Evolutionary conservation across 2,797 vertebrate species (phyloP), one percentile per base, ranked within the genome.

Genomic region (Enteromius fasciolatus): DNA sequence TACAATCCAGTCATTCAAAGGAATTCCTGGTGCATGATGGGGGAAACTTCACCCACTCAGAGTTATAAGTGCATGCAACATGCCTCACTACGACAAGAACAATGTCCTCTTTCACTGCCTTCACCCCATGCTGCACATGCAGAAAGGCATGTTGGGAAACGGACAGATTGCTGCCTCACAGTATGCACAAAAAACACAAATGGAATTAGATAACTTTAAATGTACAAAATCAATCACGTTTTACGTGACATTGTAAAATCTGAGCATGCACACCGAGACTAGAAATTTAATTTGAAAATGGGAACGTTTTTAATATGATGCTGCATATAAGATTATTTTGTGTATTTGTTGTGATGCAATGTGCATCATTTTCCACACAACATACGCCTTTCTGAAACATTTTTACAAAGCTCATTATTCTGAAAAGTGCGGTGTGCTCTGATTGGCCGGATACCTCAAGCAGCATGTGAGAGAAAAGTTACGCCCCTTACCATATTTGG

Each of bases 21-120:
- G 92, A 91, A 93, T 94, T 94, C 91, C 92, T 90, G 86, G 66
- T 81, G 87, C 87, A 90, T 92, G 92, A 93, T 90, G 90, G 90
- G 88, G 91, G 92, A 92, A 80, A 88, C 91, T 91, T 93, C 91
- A 91, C 94, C 93, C 92, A 93, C 92, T 93, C 88, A 54, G 91
- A 92, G 91, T 93, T 91, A 91, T 91, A 93, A 93, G 92, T 92
- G 89, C 91, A 92, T 91, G 90, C 91, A 91, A 91, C 92, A 93
- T 93, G 93, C 92, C 92, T 91, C 80, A 79, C 88, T 90, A 89
- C 87, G 88, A 92, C 46, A 15, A 78, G 90, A 95, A 98, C 97
- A 98, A 98, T 96, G 93, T 93, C 54, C 91, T 95, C 96, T 96
- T 98, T 98, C 95, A 98, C 89, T 83, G 90, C 78, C 84, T 90